These are phyloP conservation scores for Gallinago media DNA, from an alignment of 2,113 vertebrate genomes.

Conservation along the genomic window DNA sequence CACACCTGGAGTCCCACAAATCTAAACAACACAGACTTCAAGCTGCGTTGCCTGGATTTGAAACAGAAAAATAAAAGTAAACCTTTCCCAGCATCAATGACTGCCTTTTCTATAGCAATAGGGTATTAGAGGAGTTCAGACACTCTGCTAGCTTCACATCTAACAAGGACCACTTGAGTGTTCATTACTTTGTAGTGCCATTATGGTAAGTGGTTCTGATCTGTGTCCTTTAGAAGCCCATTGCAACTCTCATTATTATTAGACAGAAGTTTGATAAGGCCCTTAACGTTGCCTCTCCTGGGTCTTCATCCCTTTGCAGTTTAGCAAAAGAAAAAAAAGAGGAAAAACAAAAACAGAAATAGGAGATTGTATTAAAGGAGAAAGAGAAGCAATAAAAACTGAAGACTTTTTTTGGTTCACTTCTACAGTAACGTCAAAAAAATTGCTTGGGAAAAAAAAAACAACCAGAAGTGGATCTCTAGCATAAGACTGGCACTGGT, in stretches of 20 bases:
- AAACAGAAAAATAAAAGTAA: conserved; percentile 31
- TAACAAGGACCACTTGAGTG: conserved; percentile 79
- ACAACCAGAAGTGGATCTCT: not conserved
- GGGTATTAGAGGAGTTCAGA: conserved; percentile 42
- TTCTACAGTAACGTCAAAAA: not conserved
- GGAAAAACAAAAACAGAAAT: not conserved
- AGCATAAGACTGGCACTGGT: not conserved
- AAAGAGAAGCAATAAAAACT: not conserved
- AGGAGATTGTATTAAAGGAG: not conserved
- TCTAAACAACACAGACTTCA: conserved; percentile 6
- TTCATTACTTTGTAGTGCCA: conserved; percentile 78
- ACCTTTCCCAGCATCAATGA: conserved; percentile 17
- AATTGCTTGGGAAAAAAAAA: not conserved
- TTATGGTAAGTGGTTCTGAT: conserved; percentile 76
- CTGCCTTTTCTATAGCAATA: conserved; percentile 30
- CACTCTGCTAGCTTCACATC: conserved; percentile 65
- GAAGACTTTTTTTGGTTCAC: not conserved
- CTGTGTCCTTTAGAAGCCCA: conserved; percentile 65
- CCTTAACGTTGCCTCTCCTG: conserved; percentile 50
- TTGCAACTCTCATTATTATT: conserved; percentile 72
- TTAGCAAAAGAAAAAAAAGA: not conserved
- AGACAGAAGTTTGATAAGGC: conserved; percentile 75
- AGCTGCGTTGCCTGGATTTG: conserved; percentile 31
- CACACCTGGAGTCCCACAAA: conserved; percentile 60
- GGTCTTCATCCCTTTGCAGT: conserved; percentile 48